Evolutionary conservation across 2,113 vertebrate species (phyloP).

Genomic region (Apteryx mantelli): DNA sequence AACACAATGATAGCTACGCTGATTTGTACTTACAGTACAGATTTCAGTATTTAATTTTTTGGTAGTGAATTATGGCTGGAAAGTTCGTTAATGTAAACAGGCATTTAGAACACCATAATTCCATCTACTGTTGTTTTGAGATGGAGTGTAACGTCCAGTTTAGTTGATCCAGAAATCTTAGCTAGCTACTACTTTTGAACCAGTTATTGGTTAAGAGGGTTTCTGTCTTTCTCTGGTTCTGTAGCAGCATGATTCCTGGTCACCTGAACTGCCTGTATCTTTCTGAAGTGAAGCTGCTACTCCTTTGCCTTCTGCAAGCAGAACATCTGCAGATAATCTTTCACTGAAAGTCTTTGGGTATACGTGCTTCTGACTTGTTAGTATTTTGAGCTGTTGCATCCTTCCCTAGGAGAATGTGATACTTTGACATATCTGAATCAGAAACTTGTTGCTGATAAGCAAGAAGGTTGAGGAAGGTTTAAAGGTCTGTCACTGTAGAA

Average conservation of each 20-base stretch:
- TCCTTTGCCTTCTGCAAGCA: background rate
- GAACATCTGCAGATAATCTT: background rate
- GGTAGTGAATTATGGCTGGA: background rate
- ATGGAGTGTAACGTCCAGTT: background rate
- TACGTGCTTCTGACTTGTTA: background rate
- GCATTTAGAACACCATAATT: background rate
- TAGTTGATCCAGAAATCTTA: background rate
- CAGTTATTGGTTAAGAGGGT: background rate
- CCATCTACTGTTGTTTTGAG: background rate
- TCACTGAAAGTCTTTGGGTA: background rate
- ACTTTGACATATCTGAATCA: background rate
- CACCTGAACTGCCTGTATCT: background rate
- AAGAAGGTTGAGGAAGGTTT: background rate
- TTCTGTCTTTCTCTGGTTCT: background rate
- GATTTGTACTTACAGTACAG: background rate
- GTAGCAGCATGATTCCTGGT: background rate
- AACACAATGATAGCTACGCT: background rate
- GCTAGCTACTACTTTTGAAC: background rate
- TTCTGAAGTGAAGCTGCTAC: background rate
- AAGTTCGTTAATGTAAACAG: background rate
- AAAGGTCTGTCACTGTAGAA: background rate
- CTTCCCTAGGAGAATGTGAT: background rate
- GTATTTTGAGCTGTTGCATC: background rate
- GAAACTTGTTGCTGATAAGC: background rate
- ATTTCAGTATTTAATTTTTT: background rate